A percentile compares a stretch with the other conserved stretches of the same genome.
Conservation (phyloP, 2,888 invertebrate species). For the Agonum fuliginosum region DNA sequence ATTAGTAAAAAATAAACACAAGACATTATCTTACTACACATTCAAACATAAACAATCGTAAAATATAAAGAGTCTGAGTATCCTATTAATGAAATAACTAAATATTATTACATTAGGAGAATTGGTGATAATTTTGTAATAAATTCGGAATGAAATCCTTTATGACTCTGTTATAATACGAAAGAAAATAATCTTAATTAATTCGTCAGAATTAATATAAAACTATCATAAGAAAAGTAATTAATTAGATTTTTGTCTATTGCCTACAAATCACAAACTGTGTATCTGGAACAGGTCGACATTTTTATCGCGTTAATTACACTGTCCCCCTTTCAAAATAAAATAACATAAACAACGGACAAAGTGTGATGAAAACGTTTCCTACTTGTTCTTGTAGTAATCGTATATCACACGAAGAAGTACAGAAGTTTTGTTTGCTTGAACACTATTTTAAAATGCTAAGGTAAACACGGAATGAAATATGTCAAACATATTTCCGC, state of each 20-base stretch:
- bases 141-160: too few relatives aligned
- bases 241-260: not conserved
- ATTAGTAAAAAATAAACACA: too few relatives aligned
- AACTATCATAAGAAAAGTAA: not conserved
- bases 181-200: not conserved
- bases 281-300: not conserved
- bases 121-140: not conserved
- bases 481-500: too few relatives aligned
- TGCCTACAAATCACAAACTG: conserved; percentile 13
- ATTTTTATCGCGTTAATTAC: conserved; percentile 7
- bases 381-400: not conserved
- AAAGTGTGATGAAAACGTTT: not conserved
- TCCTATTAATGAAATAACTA: not conserved
- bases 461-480: too few relatives aligned
- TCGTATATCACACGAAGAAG: too few relatives aligned
- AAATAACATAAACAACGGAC: not conserved
- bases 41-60: too few relatives aligned
- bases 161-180: not conserved
- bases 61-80: not conserved
- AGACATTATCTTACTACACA: too few relatives aligned
- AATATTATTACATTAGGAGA: not conserved
- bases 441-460: too few relatives aligned
- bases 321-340: not conserved
- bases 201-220: conserved; percentile 14
- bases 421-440: too few relatives aligned